phyloP scores from a whole-genome alignment of 1,140 invertebrate genomes.

The Galendromus occidentalis region DNA sequence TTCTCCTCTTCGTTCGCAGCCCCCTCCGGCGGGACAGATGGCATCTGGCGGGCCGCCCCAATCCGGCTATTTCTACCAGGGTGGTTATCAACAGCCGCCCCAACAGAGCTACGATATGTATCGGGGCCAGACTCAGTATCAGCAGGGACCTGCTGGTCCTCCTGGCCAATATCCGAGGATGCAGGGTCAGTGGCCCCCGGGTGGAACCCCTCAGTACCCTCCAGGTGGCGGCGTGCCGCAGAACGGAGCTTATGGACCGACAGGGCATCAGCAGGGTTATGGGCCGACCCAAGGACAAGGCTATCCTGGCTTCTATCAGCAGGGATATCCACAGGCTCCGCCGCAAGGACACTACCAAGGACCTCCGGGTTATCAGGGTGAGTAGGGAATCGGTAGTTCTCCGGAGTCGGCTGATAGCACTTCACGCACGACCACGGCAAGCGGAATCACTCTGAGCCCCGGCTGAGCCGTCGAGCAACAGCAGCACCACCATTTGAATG shows the following conservation, averaged over 20 bases:
- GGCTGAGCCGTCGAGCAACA: too few relatives aligned
- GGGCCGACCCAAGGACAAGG: background rate
- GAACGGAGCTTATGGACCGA: background rate
- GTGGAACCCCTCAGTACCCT: background rate
- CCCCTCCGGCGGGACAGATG: too few relatives aligned
- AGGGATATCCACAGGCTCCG: slow-evolving; percentile 1
- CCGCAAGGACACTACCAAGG: background rate
- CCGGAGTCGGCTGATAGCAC: too few relatives aligned
- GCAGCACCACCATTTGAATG: too few relatives aligned
- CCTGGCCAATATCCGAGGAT: background rate
- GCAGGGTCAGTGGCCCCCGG: background rate
- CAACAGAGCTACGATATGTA: background rate
- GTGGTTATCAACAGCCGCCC: background rate
- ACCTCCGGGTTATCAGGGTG: background rate
- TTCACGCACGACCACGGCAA: too few relatives aligned
- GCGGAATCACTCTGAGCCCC: too few relatives aligned
- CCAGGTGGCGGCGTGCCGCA: background rate
- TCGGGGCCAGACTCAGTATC: background rate
- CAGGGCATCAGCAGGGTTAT: background rate
- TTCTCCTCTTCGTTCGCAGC: too few relatives aligned
- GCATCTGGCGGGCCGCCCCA: too few relatives aligned
- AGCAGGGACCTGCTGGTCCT: background rate
- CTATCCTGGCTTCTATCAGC: slow-evolving; percentile 3
- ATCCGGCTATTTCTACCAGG: too few relatives aligned
- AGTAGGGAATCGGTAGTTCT: too few relatives aligned